A percentile compares a stretch with the other conserved stretches of the same genome.
Conservation (phyloP, 2,113 vertebrate genomes). For the Toxotes chatareus region DNA sequence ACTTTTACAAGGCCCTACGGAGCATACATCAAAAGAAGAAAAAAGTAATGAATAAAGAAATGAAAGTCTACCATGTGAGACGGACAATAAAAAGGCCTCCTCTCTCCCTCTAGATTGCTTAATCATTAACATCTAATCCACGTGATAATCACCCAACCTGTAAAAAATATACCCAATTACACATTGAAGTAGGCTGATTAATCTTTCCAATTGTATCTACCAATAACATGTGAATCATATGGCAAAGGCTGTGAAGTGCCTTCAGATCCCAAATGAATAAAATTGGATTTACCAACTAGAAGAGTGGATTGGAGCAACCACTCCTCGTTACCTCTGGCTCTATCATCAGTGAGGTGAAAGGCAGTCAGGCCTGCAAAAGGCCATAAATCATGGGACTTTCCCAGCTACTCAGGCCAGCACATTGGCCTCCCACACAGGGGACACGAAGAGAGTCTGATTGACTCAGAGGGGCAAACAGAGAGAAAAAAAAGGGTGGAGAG, state of each 20-base stretch:
- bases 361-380: conserved; percentile 81
- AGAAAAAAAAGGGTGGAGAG: conserved; percentile 38
- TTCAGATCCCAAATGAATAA: conserved; percentile 70
- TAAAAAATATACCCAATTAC: conserved; percentile 66
- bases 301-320: conserved; percentile 55
- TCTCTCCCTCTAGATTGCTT: conserved; percentile 53
- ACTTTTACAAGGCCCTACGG: conserved; percentile 42
- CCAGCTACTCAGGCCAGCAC: conserved; percentile 74
- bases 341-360: conserved; percentile 69
- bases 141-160: conserved; percentile 66
- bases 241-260: conserved; percentile 18
- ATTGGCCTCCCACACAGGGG: conserved; percentile 74
- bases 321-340: conserved; percentile 73
- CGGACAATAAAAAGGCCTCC: conserved; percentile 60
- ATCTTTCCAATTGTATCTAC: conserved; percentile 41
- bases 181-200: conserved; percentile 54
- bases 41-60: conserved; percentile 65
- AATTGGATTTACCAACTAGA: conserved; percentile 70
- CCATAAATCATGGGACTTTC: conserved; percentile 85
- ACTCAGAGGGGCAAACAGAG: conserved; percentile 41
- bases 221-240: conserved; percentile 41
- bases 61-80: conserved; percentile 68
- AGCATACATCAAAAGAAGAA: conserved; percentile 38
- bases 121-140: conserved; percentile 80
- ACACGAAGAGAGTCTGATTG: conserved; percentile 73